Evolutionary conservation across 2,113 vertebrate species (phyloP), one percentile per base, ranked within the genome.

Genomic region (Sebastes fasciatus): DNA sequence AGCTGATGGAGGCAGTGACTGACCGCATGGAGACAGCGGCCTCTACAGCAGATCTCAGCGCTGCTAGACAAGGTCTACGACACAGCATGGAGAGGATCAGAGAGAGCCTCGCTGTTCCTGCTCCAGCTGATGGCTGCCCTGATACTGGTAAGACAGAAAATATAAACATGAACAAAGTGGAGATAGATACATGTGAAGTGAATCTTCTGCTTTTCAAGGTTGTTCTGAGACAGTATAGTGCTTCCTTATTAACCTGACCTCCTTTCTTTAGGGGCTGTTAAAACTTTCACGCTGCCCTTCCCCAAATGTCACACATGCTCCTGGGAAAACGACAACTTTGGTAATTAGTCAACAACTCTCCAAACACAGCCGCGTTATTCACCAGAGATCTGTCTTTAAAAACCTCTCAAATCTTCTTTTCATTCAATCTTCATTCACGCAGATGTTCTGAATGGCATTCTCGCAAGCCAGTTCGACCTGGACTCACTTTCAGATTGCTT

Each of bases 291-390:
- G 77, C 88, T 98, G 64, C 97, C 98, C 0, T 86, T 95, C 0
- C 96, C 97, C 48, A 97, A 96, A 87, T 98, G 97, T 86, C 96
- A 96, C 87, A 95, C 95, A 2, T 96, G 95, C 87, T 94, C 85
- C 79, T 99, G 98, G 98, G 97, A 96, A 77, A 96, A 96, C 70
- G 97, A 99, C 88, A 98, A 96, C 88, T 98, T 99, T 16, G 98
- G 98, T 99, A 95, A 97, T 8, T 40, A 34, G 8, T 1, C 40
- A 61, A 60, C 23, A 6, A 12, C 34, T 21, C 10, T 61, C 19
- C 12, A 19, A n/a, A 40, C 0, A 2, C 4, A 34, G 34, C 26
- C 2, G 42, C 42, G 34, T n/a, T 34, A n/a, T 69, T 51, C 10
- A 13, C 1, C 8, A 19, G 4, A 65, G 5, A 0, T 49, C 8